Evolutionary conservation across 2,113 vertebrate species (phyloP).

Genomic region (Vombatus ursinus): DNA sequence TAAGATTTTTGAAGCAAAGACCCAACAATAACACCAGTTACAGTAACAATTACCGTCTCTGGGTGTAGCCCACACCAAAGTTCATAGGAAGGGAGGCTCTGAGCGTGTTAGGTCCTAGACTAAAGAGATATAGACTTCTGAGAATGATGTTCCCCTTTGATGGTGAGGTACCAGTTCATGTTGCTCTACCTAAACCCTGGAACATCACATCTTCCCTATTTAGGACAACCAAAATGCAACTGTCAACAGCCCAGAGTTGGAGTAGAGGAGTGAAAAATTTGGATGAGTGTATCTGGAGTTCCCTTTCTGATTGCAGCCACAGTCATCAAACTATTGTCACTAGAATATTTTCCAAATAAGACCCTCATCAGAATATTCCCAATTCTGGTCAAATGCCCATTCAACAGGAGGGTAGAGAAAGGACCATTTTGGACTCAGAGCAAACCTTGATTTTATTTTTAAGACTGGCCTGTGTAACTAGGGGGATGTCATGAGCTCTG

Average conservation of each 20-base stretch:
- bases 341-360: not conserved
- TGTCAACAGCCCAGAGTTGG: not conserved
- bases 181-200: not conserved
- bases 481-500: not conserved
- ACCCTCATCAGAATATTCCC: not conserved
- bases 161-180: not conserved
- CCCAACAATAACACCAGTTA: not conserved
- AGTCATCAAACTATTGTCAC: not conserved
- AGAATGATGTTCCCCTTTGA: not conserved
- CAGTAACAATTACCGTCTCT: not conserved
- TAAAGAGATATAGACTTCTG: not conserved
- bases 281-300: not conserved
- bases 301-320: not conserved
- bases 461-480: not conserved
- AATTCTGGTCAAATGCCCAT: not conserved
- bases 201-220: not conserved
- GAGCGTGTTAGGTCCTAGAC: not conserved
- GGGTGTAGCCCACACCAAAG: not conserved
- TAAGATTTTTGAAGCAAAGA: not conserved
- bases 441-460: constrained; percentile 33
- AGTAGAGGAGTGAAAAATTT: not conserved
- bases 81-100: not conserved
- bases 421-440: fast-evolving
- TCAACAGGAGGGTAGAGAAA: constrained; percentile 45
- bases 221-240: not conserved